Base-by-base conservation (phyloP, 2,888 invertebrate species). In the Pycnomerus fuliginosus region DNA sequence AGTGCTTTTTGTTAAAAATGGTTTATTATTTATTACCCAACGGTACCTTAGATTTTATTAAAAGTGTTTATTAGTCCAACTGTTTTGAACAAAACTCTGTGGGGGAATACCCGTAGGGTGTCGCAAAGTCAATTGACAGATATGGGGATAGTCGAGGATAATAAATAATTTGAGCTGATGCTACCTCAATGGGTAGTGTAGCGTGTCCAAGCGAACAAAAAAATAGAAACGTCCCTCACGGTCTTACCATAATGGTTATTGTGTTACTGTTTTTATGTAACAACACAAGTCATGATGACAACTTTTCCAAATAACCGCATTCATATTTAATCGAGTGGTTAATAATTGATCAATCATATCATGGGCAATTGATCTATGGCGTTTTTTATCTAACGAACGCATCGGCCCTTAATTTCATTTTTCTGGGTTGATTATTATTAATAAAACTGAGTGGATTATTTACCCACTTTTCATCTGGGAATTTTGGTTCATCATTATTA, bases 341-440 rank as follows among this genome's bases (percentile, higher is more conserved):
- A 50, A 52, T 52, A 49, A 40, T 49, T 52, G 46, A 52, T 52
- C 29, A 38, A 37, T 28, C 31, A 11, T 40, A 52, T 52, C 45
- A 42, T 20, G 43, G 32, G 16, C 45, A 50, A 50, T 48, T 50
- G 45, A 50, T 50, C 52, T 44, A 48, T 48, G 38, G 38, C 39
- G 28, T 32, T 51, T 47, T 39, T 38, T n/a, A n/a, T n/a, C n/a
- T n/a, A n/a, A n/a, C n/a, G n/a, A n/a, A n/a, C n/a, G n/a, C n/a
- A n/a, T n/a, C n/a, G n/a, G n/a, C n/a, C n/a, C n/a, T n/a, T n/a
- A n/a, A n/a, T n/a, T n/a, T n/a, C n/a, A n/a, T n/a, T n/a, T n/a
- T n/a, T n/a, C n/a, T n/a, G n/a, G n/a, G n/a, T n/a, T n/a, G n/a
- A n/a, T n/a, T n/a, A n/a, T n/a, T n/a, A n/a, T n/a, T n/a, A n/a